Evolutionary conservation across 2,113 vertebrate genomes (phyloP), one percentile per base, ranked within the genome.

Genomic region (Ctenomys sociabilis): DNA sequence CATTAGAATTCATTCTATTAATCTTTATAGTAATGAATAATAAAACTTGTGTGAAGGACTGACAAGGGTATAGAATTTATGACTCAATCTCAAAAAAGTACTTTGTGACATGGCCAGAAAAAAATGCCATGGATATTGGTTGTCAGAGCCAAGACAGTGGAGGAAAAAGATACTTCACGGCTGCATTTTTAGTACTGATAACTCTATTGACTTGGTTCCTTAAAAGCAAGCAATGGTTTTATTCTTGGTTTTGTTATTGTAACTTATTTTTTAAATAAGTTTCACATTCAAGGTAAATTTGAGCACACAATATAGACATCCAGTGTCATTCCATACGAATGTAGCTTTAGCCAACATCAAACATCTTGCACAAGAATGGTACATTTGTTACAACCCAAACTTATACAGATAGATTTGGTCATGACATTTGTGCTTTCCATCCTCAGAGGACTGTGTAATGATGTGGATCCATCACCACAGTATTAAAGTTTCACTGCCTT

Each of bases 211-310:
- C 26, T 66, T 87, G 12, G 0, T 49, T 94, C 45, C 32, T 77
- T 94, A 77, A 93, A 82, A 61, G 24, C 28, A 91, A 89, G 35
- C 86, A 94, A 64, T 22, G 12, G 9, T n/a, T 92, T 91, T 83
- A n/a, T 14, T 59, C 37, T 90, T 80, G 40, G 7, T 35, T 85
- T 85, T 70, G 64, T 66, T 49, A 11, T 64, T 16, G 10, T 32
- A 90, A 64, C 0, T 54, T 59, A 54, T 35, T 8, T 43, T 94
- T 93, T 78, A 43, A n/a, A 80, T 30, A 32, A 78, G 28, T 28
- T 70, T 43, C 37, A 84, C 9, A 14, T 78, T 43, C 13, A 78
- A 14, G 59, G 32, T 0, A 93, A 90, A 91, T 52, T 16, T 84
- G n/a, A 85, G 24, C 22, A 80, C 26, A 75, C 91, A 68, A 21